Evolutionary conservation across 2,797 vertebrate genomes (phyloP).

Genomic region (Channallabes apus): DNA sequence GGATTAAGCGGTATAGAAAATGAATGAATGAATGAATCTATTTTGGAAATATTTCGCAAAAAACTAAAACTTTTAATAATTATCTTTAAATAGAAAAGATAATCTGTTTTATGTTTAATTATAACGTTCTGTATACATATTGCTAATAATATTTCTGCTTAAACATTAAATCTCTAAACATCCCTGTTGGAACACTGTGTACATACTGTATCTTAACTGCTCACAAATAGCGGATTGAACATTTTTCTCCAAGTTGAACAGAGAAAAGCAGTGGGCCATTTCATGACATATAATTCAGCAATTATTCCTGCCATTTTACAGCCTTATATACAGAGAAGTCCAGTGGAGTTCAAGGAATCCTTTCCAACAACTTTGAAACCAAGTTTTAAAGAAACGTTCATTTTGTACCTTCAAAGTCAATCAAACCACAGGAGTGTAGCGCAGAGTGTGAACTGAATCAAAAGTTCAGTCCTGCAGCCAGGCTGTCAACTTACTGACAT

Average conservation of each 20-base stretch:
- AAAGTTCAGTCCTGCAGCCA: slow-evolving; percentile 24
- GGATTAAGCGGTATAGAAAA: too few species aligned
- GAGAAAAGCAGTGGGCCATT: not conserved
- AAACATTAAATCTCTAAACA: not conserved
- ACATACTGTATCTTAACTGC: not conserved
- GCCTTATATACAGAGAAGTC: not conserved
- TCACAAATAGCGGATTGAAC: not conserved
- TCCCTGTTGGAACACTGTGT: not conserved
- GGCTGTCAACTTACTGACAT: slow-evolving; percentile 24
- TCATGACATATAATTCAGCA: not conserved
- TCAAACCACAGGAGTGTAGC: slow-evolving; percentile 29
- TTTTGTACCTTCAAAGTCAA: slow-evolving; percentile 17
- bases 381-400: slow-evolving; percentile 17
- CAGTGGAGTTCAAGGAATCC: not conserved
- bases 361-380: not conserved
- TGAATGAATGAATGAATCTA: not conserved
- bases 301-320: slow-evolving; percentile 17
- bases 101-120: not conserved
- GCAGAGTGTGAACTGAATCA: slow-evolving; percentile 29
- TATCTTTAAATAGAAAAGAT: not conserved
- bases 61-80: not conserved
- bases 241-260: not conserved
- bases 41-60: not conserved
- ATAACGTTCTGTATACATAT: not conserved
- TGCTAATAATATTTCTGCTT: not conserved